Conservation (phyloP, 2,113 vertebrate species). For the Pseudopipra pipra region DNA sequence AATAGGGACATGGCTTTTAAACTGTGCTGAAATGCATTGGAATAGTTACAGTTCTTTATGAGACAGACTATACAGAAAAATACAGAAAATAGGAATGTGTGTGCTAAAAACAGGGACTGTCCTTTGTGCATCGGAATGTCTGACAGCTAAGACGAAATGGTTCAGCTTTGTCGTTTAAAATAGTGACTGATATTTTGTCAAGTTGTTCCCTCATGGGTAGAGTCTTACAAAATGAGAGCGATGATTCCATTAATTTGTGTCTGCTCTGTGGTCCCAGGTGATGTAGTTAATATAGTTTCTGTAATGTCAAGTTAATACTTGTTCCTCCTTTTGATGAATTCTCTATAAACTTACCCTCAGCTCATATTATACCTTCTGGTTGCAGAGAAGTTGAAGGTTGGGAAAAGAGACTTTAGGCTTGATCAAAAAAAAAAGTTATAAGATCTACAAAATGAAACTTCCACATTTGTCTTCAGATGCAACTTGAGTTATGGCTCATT, state of each 20-base stretch:
- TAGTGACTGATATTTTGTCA: constrained; percentile 13
- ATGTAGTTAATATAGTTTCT: constrained; percentile 29
- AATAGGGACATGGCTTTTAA: constrained; percentile 14
- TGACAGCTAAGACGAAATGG: not conserved
- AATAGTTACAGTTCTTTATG: constrained; percentile 14
- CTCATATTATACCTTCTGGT: not conserved
- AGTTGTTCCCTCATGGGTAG: not conserved
- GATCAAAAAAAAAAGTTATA: not conserved
- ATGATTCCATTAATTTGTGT: constrained; percentile 30
- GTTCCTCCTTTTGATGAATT: not conserved
- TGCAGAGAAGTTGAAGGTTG: not conserved
- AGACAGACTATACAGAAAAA: not conserved
- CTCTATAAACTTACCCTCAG: not conserved
- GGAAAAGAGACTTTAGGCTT: not conserved
- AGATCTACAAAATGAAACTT: not conserved
- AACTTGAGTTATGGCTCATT: not conserved
- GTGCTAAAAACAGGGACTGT: constrained; percentile 25
- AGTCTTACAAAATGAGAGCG: constrained; percentile 1
- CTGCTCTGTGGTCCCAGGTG: constrained; percentile 17
- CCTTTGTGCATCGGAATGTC: not conserved
- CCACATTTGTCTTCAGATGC: not conserved
- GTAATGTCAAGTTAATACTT: constrained; percentile 19
- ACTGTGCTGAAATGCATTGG: not conserved
- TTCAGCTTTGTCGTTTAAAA: constrained; percentile 16
- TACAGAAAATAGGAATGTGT: not conserved